Conservation (phyloP, 2,113 vertebrate species). For the Polypterus bichir region DNA sequence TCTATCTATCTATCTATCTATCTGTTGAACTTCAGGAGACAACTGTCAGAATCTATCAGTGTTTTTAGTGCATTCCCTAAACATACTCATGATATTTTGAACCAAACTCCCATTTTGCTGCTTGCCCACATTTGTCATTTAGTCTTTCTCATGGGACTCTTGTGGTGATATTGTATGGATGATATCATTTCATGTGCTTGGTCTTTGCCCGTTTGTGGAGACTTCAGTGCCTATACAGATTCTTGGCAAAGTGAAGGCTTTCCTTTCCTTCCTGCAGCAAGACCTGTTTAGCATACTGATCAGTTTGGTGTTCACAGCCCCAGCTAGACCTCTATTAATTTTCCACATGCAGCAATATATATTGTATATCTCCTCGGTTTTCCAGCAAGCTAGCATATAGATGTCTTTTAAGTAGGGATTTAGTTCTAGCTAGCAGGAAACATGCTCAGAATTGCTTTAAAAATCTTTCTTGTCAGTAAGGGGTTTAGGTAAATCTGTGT, state of each 20-base stretch:
- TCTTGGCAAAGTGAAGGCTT: background rate
- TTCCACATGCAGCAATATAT: slow-evolving; percentile 6
- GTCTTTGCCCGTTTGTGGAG: too few relatives aligned
- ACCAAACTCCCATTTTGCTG: too few relatives aligned
- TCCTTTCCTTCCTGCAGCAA: background rate
- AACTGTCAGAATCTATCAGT: too few relatives aligned
- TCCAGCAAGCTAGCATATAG: background rate
- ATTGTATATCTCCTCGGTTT: background rate
- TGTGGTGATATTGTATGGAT: too few relatives aligned
- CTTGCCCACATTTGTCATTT: too few relatives aligned
- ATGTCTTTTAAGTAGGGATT: slow-evolving; percentile 7
- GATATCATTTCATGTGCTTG: too few relatives aligned
- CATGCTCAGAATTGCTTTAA: background rate
- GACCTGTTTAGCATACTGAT: slow-evolving; percentile 6
- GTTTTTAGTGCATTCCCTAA: too few relatives aligned
- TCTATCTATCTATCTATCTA: too few relatives aligned
- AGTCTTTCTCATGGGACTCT: too few relatives aligned
- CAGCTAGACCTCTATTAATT: slow-evolving; percentile 4
- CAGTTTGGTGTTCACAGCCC: background rate
- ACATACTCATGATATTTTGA: too few relatives aligned
- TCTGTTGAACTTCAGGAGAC: too few relatives aligned
- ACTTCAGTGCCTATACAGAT: too few relatives aligned
- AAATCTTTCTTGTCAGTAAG: background rate
- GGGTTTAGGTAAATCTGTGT: slow-evolving; percentile 5
- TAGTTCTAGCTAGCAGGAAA: background rate